Conservation (phyloP, 2,113 vertebrate species). For the Paedocypris sp. region DNA sequence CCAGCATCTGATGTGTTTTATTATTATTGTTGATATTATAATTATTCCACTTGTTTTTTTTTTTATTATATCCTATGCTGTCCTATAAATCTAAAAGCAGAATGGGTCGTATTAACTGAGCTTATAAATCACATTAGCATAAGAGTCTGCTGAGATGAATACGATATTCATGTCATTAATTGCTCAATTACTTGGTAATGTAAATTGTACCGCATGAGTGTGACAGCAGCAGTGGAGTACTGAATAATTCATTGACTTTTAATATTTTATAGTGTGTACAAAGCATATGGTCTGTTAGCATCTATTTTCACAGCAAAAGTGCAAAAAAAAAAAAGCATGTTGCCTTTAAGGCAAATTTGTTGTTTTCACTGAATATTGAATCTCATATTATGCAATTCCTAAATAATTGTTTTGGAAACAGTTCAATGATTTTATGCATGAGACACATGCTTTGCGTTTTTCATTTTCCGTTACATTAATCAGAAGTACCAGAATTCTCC, state of each 20-base stretch:
- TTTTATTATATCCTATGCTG: background rate
- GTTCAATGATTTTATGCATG: too few relatives aligned
- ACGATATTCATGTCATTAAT: slow-evolving; percentile 32
- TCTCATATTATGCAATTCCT: too few relatives aligned
- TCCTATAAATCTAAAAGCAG: background rate
- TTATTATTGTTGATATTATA: too few relatives aligned
- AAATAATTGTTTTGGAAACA: too few relatives aligned
- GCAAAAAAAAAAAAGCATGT: background rate
- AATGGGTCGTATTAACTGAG: background rate
- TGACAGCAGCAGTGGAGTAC: slow-evolving; percentile 8
- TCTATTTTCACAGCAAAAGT: background rate
- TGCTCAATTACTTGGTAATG: slow-evolving; percentile 28
- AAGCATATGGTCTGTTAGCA: slow-evolving; percentile 23
- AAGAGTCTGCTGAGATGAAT: slow-evolving; percentile 12
- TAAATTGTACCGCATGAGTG: slow-evolving; percentile 22
- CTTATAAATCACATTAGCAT: background rate
- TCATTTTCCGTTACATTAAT: too few relatives aligned
- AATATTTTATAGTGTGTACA: slow-evolving; percentile 30
- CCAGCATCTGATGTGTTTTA: too few relatives aligned
- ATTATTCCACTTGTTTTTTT: background rate
- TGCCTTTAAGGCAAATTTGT: slow-evolving; percentile 11
- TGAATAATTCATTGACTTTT: slow-evolving; percentile 28
- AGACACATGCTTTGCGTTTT: too few relatives aligned
- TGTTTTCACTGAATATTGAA: background rate
- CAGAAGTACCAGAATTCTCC: too few relatives aligned